Conservation (phyloP, 1,140 invertebrate species). For the Battus philenor region DNA sequence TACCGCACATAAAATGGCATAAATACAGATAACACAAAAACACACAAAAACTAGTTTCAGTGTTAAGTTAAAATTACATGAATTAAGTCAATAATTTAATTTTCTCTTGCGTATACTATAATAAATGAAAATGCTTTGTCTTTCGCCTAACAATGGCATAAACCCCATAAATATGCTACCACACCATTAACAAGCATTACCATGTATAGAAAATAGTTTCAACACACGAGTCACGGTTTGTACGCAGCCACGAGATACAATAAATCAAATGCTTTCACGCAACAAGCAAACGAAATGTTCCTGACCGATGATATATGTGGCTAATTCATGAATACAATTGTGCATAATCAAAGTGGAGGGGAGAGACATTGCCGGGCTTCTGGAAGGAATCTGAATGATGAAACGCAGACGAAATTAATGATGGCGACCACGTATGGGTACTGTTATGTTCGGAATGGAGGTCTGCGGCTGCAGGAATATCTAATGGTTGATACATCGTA, state of each 20-base stretch:
- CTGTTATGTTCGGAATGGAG: background rate
- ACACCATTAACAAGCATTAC: conserved; percentile 6
- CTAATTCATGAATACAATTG: conserved; percentile 9
- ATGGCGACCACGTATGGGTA: background rate
- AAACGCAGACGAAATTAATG: background rate
- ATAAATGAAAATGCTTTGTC: too few relatives aligned
- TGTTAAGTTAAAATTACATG: too few relatives aligned
- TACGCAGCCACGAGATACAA: conserved; percentile 3
- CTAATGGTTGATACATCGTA: background rate
- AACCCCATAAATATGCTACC: conserved; percentile 5
- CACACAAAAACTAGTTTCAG: too few relatives aligned
- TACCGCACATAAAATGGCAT: too few relatives aligned
- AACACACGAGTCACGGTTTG: conserved; percentile 9
- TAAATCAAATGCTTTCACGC: conserved; percentile 12
- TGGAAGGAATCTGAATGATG: background rate
- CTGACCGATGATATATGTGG: background rate
- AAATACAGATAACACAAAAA: too few relatives aligned
- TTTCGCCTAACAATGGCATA: background rate
- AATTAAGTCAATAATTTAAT: too few relatives aligned
- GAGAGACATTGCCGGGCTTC: background rate
- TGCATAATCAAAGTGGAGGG: background rate
- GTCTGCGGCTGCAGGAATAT: background rate
- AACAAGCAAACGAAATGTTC: conserved; percentile 4
- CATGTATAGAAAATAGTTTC: conserved; percentile 5
- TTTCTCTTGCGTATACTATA: too few relatives aligned